Base-by-base conservation (phyloP, 2,888 invertebrate species). In the Masnerella sp. region DNA sequence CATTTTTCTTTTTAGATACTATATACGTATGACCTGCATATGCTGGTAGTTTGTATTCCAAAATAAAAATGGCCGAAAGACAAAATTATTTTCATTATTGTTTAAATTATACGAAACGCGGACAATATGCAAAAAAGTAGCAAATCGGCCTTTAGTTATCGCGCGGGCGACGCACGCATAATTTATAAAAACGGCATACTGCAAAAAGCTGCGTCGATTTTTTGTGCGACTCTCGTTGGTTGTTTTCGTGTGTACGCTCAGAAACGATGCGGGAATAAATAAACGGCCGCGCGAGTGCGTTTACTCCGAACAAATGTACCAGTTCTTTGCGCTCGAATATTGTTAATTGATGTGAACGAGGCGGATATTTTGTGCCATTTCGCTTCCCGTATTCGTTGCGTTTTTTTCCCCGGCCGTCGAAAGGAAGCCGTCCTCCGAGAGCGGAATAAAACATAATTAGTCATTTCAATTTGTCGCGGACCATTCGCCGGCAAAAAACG, bases 311-410 rank as follows among this genome's bases (percentile, higher is more conserved):
- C 30, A 61, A 61, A 61, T 14, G 30, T 28, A 30, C 36, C 36
- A 54, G n/a, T 65, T 38, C 36, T 45, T 45, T 38, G 45, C 42
- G 3, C 30, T 28, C 28, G 34, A 62, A 43, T 43, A 52, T 54
- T 38, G 38, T 22, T 54, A 45, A 65, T 54, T 45, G 54, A 54
- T 49, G 49, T 38, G 49, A 47, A 47, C 25, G 32, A 47, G 25
- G 34, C 34, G 22, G 42, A 25, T 5, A 28, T 28, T 42, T 25
- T 36, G 17, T 8, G n/a, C 28, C 11, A 45, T 49, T 49, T 28
- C 43, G 32, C 32, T 8, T 5, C 8, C 7, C 2, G n/a, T 32
- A 9, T 32, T n/a, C 5, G 32, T n/a, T 25, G 25, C 20, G n/a
- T 9, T 42, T n/a, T 52, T 52, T 52, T 52, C 15, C 38, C 15